These are phyloP conservation scores for Carlito syrichta DNA, from an alignment of 2,113 vertebrate species.

Conservation along the genomic window DNA sequence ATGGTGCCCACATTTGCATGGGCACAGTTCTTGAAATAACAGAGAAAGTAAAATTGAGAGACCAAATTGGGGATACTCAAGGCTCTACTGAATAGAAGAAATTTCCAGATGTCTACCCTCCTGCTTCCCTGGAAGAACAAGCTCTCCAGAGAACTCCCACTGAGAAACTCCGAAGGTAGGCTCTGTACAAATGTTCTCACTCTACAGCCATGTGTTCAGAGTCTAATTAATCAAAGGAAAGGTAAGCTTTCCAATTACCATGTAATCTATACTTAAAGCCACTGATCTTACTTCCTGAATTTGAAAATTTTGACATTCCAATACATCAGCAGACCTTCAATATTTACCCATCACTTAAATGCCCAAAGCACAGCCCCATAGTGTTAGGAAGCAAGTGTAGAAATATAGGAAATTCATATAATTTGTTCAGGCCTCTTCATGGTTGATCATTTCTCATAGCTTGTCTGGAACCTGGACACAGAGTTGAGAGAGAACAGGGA, in stretches of 20 bases:
- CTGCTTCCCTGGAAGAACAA: background rate
- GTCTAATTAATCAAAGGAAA: background rate
- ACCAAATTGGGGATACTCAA: background rate
- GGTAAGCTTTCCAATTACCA: background rate
- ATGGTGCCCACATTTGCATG: background rate
- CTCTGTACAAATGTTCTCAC: background rate
- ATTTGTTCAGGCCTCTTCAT: background rate
- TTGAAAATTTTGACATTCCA: background rate
- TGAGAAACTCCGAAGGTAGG: background rate
- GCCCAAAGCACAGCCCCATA: background rate
- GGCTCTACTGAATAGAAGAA: background rate
- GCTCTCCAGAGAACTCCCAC: background rate
- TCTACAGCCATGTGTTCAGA: background rate
- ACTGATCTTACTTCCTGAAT: background rate
- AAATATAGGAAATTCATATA: background rate
- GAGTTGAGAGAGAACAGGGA: background rate
- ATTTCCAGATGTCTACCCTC: background rate
- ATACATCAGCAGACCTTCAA: background rate
- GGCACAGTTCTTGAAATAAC: background rate
- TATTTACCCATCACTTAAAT: background rate
- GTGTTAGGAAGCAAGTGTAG: background rate
- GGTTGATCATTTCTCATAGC: background rate
- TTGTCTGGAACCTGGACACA: background rate
- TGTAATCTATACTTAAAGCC: background rate
- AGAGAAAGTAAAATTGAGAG: slow-evolving; percentile 15